Percentiles rank a stretch among this genome's conserved stretches.
phyloP scores from a whole-genome alignment of 1,140 invertebrate species.

The Neomicropteryx cornuta region DNA sequence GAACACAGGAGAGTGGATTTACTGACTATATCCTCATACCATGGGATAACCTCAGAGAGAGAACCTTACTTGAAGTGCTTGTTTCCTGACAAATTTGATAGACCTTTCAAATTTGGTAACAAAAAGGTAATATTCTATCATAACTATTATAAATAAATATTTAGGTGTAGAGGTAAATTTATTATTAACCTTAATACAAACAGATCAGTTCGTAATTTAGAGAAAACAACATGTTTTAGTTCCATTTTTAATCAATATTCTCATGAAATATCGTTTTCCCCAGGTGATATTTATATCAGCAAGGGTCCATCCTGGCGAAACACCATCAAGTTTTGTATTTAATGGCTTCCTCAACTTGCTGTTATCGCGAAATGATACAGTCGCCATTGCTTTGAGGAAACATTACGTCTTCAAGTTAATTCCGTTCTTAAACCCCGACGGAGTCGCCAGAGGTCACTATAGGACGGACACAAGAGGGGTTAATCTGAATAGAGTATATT shows the following conservation, averaged over 20 bases:
- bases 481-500: constrained; percentile 81
- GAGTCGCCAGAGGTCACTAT: constrained; percentile 81
- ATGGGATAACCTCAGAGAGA: constrained; percentile 58
- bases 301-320: constrained; percentile 89
- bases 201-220: no score
- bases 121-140: constrained; percentile 60
- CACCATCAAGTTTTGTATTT: constrained; percentile 87
- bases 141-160: not conserved
- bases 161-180: not conserved
- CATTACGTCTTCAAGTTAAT: constrained; percentile 86
- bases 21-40: constrained; percentile 76
- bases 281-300: constrained; percentile 79
- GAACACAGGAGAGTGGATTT: constrained; percentile 78
- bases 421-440: constrained; percentile 89
- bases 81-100: constrained; percentile 58
- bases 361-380: constrained; percentile 60
- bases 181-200: not conserved
- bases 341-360: constrained; percentile 81
- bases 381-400: constrained; percentile 60
- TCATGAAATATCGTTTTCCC: constrained; percentile 13
- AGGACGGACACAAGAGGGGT: constrained; percentile 81
- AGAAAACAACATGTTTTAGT: constrained; percentile 2
- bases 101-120: constrained; percentile 61
- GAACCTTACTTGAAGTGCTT: constrained; percentile 65
- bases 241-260: not conserved